Conservation (phyloP, 2,797 vertebrate species). For the Okamejei kenojei region DNA sequence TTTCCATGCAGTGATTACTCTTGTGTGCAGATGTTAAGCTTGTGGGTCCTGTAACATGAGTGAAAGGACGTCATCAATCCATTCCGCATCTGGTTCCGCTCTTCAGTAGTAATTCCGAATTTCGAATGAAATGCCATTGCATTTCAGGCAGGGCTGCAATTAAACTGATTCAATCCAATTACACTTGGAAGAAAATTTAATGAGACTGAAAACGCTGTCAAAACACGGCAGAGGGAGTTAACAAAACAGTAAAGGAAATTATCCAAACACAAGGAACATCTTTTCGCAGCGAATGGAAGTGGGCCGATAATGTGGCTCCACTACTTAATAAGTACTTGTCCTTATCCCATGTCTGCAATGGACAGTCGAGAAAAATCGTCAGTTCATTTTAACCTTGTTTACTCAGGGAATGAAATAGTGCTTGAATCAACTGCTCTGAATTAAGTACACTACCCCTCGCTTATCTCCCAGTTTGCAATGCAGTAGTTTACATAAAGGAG, state of each 20-base stretch:
- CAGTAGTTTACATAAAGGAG: slow-evolving; percentile 30
- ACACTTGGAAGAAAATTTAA: neutral
- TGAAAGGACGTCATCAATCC: neutral
- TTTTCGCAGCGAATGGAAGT: neutral
- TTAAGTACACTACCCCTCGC: slow-evolving; percentile 24
- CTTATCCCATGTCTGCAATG: slow-evolving; percentile 29
- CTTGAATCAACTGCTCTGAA: slow-evolving; percentile 39
- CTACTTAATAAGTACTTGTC: slow-evolving; percentile 30
- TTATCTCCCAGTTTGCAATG: slow-evolving; percentile 36
- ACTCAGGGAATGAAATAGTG: slow-evolving; percentile 37
- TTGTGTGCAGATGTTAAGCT: neutral
- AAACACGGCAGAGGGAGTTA: neutral
- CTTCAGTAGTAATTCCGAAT: neutral
- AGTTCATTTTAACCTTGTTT: slow-evolving; percentile 36
- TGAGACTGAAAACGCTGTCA: neutral
- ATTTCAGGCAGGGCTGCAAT: neutral
- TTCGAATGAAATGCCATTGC: neutral
- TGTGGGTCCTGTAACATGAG: neutral
- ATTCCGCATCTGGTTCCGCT: neutral
- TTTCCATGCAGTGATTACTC: neutral
- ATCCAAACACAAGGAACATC: neutral
- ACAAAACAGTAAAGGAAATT: neutral
- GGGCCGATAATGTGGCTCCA: neutral
- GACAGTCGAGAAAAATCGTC: slow-evolving; percentile 37
- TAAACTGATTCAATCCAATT: neutral